phyloP scores from a whole-genome alignment of 2,113 vertebrate genomes.

The Xyrauchen texanus region DNA sequence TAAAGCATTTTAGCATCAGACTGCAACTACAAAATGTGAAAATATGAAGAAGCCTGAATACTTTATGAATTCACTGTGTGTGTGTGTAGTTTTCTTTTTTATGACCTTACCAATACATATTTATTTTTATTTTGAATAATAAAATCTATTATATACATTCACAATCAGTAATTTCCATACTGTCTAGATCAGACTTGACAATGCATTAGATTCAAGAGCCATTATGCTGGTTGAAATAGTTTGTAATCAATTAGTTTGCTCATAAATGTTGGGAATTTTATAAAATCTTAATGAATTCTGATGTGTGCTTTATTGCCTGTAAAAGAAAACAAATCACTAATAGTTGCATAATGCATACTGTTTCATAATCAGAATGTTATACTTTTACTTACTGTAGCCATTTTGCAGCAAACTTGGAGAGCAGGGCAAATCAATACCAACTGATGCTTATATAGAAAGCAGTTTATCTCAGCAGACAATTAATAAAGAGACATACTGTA shows the following conservation, averaged over 20 bases:
- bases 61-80: no score
- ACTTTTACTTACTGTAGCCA: not conserved
- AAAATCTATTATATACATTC: slow-evolving; percentile 23
- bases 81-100: no score
- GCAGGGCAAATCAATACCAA: not conserved
- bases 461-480: not conserved
- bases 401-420: not conserved
- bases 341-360: not conserved
- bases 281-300: not conserved
- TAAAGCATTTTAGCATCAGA: no score
- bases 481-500: not conserved
- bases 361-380: not conserved
- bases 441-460: not conserved
- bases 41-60: no score
- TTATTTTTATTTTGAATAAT: not conserved
- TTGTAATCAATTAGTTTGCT: not conserved
- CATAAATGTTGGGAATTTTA: slow-evolving; percentile 22
- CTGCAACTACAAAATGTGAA: not conserved
- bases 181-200: not conserved
- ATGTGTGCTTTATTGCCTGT: not conserved
- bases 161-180: slow-evolving; percentile 14
- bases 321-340: not conserved
- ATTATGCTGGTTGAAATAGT: slow-evolving; percentile 9
- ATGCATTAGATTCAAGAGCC: not conserved
- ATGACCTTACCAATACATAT: not conserved